These are phyloP conservation scores for Hephaestus fuliginosus DNA, from an alignment of 2,797 vertebrate genomes.

Conservation along the genomic window DNA sequence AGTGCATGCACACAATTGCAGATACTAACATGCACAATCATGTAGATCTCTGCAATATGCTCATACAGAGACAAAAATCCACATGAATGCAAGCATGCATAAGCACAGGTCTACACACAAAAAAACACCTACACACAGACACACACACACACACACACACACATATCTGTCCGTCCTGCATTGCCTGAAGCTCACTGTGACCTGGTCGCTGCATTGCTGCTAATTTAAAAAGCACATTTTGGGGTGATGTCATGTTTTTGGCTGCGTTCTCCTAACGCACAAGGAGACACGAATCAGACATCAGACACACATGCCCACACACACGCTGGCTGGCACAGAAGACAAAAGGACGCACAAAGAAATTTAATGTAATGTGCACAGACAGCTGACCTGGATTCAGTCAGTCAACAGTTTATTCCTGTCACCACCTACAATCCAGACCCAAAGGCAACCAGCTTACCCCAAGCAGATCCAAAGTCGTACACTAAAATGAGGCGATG, in stretches of 20 bases:
- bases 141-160: constrained; percentile 19
- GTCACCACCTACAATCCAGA: constrained; percentile 53
- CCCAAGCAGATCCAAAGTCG: constrained; percentile 11
- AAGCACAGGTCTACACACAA: neutral
- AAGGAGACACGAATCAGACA: constrained; percentile 41
- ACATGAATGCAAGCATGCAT: neutral
- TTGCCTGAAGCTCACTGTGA: constrained; percentile 52
- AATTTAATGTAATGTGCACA: constrained; percentile 59
- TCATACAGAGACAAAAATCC: neutral
- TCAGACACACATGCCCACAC: constrained; percentile 23
- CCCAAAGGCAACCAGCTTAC: constrained; percentile 41
- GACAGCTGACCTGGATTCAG: constrained; percentile 79
- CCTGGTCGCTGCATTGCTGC: constrained; percentile 39
- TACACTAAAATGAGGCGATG: neutral
- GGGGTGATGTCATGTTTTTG: constrained; percentile 64
- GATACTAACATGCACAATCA: neutral
- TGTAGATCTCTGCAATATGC: neutral
- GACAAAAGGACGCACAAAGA: constrained; percentile 51
- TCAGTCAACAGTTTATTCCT: constrained; percentile 58
- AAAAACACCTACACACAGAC: neutral
- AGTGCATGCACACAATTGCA: neutral
- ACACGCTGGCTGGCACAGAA: constrained; percentile 6
- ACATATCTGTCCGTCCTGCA: constrained; percentile 32
- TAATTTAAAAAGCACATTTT: constrained; percentile 60
- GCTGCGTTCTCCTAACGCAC: constrained; percentile 35